These are phyloP conservation scores for Phlogophora meticulosa DNA, from an alignment of 2,888 invertebrate species.

Conservation along the genomic window DNA sequence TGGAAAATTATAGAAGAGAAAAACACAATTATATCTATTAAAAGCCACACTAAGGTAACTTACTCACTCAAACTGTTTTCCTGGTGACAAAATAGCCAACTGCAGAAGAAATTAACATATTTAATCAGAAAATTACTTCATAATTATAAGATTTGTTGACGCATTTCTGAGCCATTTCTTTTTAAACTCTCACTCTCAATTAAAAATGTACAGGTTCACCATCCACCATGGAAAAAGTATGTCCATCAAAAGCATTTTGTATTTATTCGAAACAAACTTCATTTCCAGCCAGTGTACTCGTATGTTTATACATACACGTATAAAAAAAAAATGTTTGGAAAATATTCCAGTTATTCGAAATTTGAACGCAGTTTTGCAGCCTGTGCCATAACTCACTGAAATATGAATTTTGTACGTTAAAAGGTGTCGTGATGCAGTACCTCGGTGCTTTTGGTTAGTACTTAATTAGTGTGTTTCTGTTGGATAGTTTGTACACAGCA, in stretches of 20 bases:
- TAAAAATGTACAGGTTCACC: no score
- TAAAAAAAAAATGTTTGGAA: neutral
- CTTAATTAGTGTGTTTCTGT: neutral
- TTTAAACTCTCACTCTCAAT: no score
- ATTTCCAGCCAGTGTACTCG: conserved; percentile 2
- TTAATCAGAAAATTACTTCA: neutral
- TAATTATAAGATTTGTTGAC: no score
- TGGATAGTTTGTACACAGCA: neutral
- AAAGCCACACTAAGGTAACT: conserved; percentile 19
- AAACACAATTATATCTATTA: conserved; percentile 1
- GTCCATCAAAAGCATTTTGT: no score
- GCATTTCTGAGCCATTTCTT: no score
- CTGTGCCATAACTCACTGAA: neutral
- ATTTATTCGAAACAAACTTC: neutral
- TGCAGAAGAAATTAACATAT: conserved; percentile 1
- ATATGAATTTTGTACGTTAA: conserved; percentile 11
- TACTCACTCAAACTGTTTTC: conserved; percentile 29
- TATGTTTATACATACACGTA: no score
- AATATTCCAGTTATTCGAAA: conserved; percentile 15
- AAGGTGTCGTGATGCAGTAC: neutral
- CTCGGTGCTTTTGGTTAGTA: neutral
- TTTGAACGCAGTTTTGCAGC: neutral
- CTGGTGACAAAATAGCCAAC: conserved; percentile 32
- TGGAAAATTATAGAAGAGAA: conserved; percentile 18
- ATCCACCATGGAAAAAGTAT: no score